These are phyloP conservation scores for Corythaeola cristata DNA, from an alignment of 2,113 vertebrate genomes.

Conservation along the genomic window DNA sequence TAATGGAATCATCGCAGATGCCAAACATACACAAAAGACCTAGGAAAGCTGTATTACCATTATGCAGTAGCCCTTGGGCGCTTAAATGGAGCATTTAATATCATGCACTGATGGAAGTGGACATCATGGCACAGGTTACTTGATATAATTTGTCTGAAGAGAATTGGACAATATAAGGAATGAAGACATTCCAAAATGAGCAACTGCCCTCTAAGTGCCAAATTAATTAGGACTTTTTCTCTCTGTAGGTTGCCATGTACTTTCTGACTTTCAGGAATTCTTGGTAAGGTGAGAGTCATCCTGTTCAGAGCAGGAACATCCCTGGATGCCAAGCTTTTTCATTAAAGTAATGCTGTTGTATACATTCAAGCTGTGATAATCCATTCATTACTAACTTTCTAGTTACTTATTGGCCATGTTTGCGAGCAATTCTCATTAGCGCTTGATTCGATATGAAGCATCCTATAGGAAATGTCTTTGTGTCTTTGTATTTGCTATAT, in stretches of 20 bases:
- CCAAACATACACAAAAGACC: not conserved
- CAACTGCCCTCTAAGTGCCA: not conserved
- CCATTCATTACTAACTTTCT: not conserved
- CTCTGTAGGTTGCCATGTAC: not conserved
- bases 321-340: not conserved
- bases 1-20: not conserved
- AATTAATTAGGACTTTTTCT: not conserved
- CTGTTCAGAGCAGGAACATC: not conserved
- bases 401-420: not conserved
- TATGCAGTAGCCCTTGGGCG: not conserved
- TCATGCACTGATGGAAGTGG: not conserved
- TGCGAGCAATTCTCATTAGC: not conserved
- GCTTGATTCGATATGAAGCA: not conserved
- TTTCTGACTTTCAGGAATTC: not conserved
- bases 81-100: not conserved
- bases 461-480: not conserved
- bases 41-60: not conserved
- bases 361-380: not conserved
- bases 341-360: not conserved
- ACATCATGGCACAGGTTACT: not conserved
- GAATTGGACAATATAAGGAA: not conserved
- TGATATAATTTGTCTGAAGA: not conserved
- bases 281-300: not conserved
- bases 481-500: not conserved
- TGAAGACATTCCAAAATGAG: not conserved